Evolutionary conservation across 2,888 invertebrate species (phyloP).

Genomic region (Shargacucullia verbasci): DNA sequence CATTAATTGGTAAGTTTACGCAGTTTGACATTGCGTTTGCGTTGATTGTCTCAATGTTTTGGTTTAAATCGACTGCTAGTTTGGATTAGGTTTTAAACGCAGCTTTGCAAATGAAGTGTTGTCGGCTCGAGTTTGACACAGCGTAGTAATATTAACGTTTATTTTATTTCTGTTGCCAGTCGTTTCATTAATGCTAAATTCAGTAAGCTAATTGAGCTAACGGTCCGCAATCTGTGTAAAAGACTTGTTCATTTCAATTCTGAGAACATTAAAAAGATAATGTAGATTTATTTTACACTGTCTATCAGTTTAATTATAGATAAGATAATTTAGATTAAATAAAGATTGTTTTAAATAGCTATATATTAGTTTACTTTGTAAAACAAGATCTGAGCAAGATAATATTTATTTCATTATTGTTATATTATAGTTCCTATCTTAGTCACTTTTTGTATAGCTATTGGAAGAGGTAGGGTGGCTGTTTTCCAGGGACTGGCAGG

Average conservation of each 20-base stretch:
- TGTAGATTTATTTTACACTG: conserved; percentile 26
- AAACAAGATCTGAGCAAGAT: conserved; percentile 16
- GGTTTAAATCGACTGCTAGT: conserved; percentile 46
- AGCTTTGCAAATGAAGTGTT: conserved; percentile 43
- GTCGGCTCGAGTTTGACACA: conserved; percentile 32
- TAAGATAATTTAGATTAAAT: too few species aligned
- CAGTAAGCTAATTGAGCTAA: conserved; percentile 31
- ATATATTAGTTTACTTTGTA: conserved; percentile 7
- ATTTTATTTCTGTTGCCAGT: conserved; percentile 31
- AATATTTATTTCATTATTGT: too few species aligned
- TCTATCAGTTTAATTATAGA: too few species aligned
- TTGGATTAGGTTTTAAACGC: conserved; percentile 43
- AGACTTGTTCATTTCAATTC: conserved; percentile 45
- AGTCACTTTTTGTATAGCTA: too few species aligned
- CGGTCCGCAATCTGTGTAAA: conserved; percentile 20
- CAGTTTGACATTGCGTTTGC: conserved; percentile 52
- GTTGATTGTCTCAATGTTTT: conserved; percentile 50
- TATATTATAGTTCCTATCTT: too few species aligned
- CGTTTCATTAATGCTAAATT: conserved; percentile 40
- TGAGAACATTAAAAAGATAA: conserved; percentile 44
- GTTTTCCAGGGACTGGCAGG: too few species aligned
- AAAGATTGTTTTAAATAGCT: too few species aligned
- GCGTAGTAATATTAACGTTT: conserved; percentile 38
- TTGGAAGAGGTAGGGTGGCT: too few species aligned
- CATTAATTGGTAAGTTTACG: conserved; percentile 41